These are phyloP conservation scores for Cryptosula pallasiana DNA, from an alignment of 2,888 invertebrate genomes.

Conservation along the genomic window DNA sequence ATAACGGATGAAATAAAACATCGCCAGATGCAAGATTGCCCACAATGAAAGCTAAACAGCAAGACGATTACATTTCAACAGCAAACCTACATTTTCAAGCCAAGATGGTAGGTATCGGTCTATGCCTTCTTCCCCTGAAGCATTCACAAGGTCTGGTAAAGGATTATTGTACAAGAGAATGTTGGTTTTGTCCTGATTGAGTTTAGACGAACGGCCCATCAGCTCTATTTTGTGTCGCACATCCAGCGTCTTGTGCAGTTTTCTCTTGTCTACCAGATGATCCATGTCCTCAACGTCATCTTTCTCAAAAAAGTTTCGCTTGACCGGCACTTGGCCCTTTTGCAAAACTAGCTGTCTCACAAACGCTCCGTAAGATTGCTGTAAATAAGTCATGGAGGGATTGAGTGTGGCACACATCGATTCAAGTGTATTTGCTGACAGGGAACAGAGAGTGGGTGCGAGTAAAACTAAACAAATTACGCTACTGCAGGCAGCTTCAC, in stretches of 20 bases:
- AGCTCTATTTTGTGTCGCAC: slow-evolving; percentile 43
- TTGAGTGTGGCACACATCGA: no score
- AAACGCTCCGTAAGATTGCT: slow-evolving; percentile 45
- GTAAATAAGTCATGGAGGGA: no score
- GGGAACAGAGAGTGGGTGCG: no score
- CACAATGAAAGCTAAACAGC: no score
- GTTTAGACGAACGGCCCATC: slow-evolving; percentile 45
- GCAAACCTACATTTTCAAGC: slow-evolving; percentile 31
- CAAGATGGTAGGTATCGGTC: slow-evolving; percentile 40
- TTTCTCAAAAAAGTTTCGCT: slow-evolving; percentile 40
- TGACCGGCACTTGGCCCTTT: slow-evolving; percentile 34
- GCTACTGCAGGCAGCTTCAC: no score
- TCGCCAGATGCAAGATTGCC: no score
- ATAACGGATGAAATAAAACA: no score
- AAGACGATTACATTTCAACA: no score
- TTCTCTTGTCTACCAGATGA: slow-evolving; percentile 36
- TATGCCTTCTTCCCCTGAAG: slow-evolving; percentile 33
- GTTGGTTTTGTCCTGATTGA: slow-evolving; percentile 41
- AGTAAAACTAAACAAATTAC: no score
- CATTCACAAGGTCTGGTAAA: slow-evolving; percentile 37
- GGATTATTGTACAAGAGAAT: slow-evolving; percentile 46
- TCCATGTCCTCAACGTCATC: slow-evolving; percentile 46
- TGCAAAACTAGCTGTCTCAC: slow-evolving; percentile 40
- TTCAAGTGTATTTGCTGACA: no score
- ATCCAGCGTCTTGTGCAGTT: slow-evolving; percentile 32